phyloP scores from a whole-genome alignment of 2,888 invertebrate species.

The Drosophila kuntzei region DNA sequence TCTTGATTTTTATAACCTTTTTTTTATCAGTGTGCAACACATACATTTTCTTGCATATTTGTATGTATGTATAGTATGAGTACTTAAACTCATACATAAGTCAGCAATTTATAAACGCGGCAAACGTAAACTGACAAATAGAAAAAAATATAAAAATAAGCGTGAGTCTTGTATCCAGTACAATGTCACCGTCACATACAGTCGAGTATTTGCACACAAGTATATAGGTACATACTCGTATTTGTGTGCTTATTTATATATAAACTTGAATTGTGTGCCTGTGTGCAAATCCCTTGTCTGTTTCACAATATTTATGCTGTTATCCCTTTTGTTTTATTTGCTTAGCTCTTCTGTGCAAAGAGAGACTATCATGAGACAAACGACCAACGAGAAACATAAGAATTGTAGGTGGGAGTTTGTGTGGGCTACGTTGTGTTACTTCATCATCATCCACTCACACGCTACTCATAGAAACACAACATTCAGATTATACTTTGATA shows the following conservation, averaged over 20 bases:
- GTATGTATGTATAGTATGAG: background rate
- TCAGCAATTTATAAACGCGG: conserved; percentile 39
- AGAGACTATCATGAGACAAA: conserved; percentile 70
- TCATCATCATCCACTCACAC: conserved; percentile 54
- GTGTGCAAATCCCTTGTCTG: conserved; percentile 46
- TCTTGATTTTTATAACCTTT: no score
- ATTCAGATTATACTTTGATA: conserved; percentile 69
- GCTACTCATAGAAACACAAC: conserved; percentile 47
- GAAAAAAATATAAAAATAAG: conserved; percentile 33
- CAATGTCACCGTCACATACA: conserved; percentile 59
- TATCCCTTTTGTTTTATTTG: conserved; percentile 81
- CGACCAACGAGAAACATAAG: conserved; percentile 35
- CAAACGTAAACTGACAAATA: conserved; percentile 56
- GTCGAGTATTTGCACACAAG: conserved; percentile 24
- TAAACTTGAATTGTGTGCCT: conserved; percentile 22
- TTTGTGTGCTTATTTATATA: conserved; percentile 27
- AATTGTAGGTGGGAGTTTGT: conserved; percentile 18
- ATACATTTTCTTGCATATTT: background rate
- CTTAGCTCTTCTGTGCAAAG: conserved; percentile 81
- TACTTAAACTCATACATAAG: conserved; percentile 28
- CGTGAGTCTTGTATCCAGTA: conserved; percentile 45
- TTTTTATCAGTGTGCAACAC: no score
- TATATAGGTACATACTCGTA: conserved; percentile 16
- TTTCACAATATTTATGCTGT: conserved; percentile 76
- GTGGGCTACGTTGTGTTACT: conserved; percentile 47